Evolutionary conservation across 1,140 invertebrate species (phyloP).

Genomic region (Panagrolaimus sp.): DNA sequence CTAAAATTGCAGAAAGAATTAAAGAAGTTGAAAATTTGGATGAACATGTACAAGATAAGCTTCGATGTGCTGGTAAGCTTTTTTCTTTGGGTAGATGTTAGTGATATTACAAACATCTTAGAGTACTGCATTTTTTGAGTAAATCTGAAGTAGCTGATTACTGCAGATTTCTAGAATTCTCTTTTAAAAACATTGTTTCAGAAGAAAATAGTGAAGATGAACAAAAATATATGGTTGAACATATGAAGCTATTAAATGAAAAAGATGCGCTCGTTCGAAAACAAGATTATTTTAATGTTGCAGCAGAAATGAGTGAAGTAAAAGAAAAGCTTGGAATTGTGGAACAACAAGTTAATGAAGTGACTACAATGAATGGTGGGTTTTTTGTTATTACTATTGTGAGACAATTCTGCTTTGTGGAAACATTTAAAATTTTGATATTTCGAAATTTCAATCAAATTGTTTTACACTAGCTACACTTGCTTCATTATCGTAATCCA

Average conservation of each 20-base stretch:
- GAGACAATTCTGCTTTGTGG: background rate
- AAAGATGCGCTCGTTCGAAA: slow-evolving; percentile 32
- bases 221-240: slow-evolving; percentile 19
- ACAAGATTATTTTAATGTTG: slow-evolving; percentile 38
- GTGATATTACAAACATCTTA: too few species aligned
- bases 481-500: too few species aligned
- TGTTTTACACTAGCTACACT: too few species aligned
- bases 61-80: slow-evolving; percentile 6
- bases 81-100: too few species aligned
- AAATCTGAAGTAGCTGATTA: too few species aligned
- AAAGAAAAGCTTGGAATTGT: slow-evolving; percentile 21
- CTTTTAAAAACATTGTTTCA: slow-evolving; percentile 9
- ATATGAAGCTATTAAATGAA: slow-evolving; percentile 33
- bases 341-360: slow-evolving; percentile 17
- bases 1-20: slow-evolving; percentile 29
- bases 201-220: slow-evolving; percentile 35
- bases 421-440: background rate
- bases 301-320: slow-evolving; percentile 28
- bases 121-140: slow-evolving; percentile 13
- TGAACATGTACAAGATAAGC: slow-evolving; percentile 22
- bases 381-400: background rate
- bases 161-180: too few species aligned
- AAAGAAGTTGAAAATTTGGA: slow-evolving; percentile 26
- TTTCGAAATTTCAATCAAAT: too few species aligned
- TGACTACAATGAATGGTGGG: slow-evolving; percentile 16